Evolutionary conservation across 2,113 vertebrate species (phyloP).

Genomic region (Hypocryptadius cinnamomeus): DNA sequence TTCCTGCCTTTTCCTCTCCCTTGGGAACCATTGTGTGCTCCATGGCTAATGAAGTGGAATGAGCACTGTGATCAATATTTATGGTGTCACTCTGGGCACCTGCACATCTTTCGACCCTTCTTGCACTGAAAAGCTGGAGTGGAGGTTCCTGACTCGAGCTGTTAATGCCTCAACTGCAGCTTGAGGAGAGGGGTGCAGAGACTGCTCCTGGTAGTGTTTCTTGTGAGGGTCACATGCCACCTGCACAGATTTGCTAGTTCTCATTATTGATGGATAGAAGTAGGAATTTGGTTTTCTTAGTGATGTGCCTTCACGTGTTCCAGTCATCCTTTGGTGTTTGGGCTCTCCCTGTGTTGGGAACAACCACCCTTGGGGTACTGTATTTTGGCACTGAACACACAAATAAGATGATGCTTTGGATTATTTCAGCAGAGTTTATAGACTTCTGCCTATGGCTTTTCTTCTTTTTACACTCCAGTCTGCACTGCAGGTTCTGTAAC

Average conservation of each 20-base stretch:
- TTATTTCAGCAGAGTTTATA: not conserved
- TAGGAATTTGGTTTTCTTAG: not conserved
- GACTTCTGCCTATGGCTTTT: not conserved
- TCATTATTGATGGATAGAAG: not conserved
- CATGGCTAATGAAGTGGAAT: slow-evolving; percentile 13
- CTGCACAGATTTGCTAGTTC: not conserved
- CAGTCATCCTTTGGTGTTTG: not conserved
- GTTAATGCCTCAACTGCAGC: not conserved
- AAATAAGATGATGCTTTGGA: fast-evolving
- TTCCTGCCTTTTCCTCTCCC: not conserved
- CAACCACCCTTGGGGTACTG: not conserved
- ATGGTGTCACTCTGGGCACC: slow-evolving; percentile 2
- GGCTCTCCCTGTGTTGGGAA: not conserved
- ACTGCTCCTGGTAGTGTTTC: not conserved
- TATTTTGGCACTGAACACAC: not conserved
- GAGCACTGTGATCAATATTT: slow-evolving; percentile 31
- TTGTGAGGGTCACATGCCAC: not conserved
- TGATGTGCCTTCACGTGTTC: not conserved
- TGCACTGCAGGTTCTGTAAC: not conserved
- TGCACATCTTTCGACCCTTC: not conserved
- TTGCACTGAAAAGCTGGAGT: not conserved
- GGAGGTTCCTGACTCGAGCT: not conserved
- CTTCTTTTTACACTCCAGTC: not conserved
- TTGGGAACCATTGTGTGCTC: not conserved
- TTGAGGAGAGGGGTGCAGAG: not conserved